Conservation (phyloP, 2,888 invertebrate species). For the Anthoptus insignis region DNA sequence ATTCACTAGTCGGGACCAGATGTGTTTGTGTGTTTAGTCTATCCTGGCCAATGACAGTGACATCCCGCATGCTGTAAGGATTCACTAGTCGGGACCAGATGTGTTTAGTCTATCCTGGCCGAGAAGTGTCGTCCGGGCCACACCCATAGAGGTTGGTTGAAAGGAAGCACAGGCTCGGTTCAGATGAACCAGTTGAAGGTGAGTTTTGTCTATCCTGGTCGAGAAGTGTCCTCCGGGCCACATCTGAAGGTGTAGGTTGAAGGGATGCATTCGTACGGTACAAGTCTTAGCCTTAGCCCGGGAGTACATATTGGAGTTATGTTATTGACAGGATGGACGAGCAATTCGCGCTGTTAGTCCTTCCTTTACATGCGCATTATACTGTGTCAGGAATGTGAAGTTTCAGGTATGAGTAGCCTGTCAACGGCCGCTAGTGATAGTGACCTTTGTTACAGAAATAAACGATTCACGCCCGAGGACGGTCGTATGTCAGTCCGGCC, state of each 20-base stretch:
- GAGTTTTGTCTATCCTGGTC: too few species aligned
- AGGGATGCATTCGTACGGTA: background rate
- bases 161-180: background rate
- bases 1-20: constrained; percentile 6
- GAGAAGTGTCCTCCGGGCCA: background rate
- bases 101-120: background rate
- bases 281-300: too few species aligned
- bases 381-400: too few species aligned
- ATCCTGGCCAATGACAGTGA: background rate
- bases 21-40: background rate
- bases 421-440: background rate
- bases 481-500: constrained; percentile 1
- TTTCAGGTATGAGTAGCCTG: too few species aligned
- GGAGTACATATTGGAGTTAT: too few species aligned
- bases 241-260: background rate
- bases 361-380: too few species aligned
- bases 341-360: too few species aligned
- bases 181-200: background rate
- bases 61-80: constrained; percentile 1
- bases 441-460: background rate
- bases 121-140: constrained; percentile 16
- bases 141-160: constrained; percentile 9
- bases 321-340: constrained; percentile 4
- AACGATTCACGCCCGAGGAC: background rate
- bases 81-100: constrained; percentile 6